Base-by-base conservation (phyloP, 1,140 invertebrate genomes). In the Vanessa atalanta region DNA sequence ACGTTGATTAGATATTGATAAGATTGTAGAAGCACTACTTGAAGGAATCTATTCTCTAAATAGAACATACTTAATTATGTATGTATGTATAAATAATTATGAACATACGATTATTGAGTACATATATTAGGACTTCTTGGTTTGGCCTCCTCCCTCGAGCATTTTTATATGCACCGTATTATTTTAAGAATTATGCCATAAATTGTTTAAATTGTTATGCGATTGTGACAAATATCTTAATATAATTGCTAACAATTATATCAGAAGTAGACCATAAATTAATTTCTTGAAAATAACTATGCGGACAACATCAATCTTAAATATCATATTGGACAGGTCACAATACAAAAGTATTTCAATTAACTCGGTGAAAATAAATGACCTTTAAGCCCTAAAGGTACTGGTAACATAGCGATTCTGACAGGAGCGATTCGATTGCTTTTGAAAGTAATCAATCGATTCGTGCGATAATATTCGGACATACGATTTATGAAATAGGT, bases 391-490 rank as follows among this genome's bases (percentile, higher is more conserved):
- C 31, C 50, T 67, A 37, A 55, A 55, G 65, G 15, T 43, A 16
- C 26, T 26, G 15, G 12, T 12, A 47, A 37, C 9, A 26, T 66
- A 43, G 8, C 37, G 37, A 14, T 61, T 37, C 6, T 31, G 65
- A 55, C 23, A 65, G 65, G 61, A 68, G 68, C 48, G 37, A 55
- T 47, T 67, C 48, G 8, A 55, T 47, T 67, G 47, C n/a, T 67
- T 67, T 72, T 66, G 50, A 76, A 71, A 76, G 69, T 66, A 14
- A 75, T 75, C 61, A 69, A 73, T 66, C 16, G 71, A 61, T 23
- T 57, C 23, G 14, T 23, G 55, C 55, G 68, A 68, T 74, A 51
- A 65, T 65, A 61, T 65, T n/a, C 26, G 50, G 60, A 61, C 43
- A 66, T 67, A 31, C 26, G 47, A 72, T 76, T 57, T 47, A 43